phyloP scores from a whole-genome alignment of 2,888 invertebrate species.

The Ormyrus labotus region DNA sequence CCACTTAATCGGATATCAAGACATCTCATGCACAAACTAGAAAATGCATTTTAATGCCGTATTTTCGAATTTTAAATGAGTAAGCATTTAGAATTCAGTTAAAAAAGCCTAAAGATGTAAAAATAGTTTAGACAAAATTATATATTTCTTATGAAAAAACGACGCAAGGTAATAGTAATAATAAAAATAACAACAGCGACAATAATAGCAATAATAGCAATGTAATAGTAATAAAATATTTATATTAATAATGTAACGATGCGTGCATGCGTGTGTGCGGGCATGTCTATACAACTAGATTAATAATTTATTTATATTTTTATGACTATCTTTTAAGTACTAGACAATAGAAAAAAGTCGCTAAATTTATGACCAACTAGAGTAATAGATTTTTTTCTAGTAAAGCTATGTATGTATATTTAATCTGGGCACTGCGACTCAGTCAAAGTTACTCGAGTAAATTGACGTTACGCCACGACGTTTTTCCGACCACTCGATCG shows the following conservation, averaged over 20 bases:
- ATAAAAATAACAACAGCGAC: constrained; percentile 48
- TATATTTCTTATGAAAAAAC: constrained; percentile 29
- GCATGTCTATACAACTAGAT: constrained; percentile 52
- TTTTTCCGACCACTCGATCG: constrained; percentile 33
- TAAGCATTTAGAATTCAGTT: constrained; percentile 17
- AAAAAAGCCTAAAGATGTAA: constrained; percentile 3
- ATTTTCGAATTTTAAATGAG: constrained; percentile 1
- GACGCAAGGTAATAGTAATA: constrained; percentile 26
- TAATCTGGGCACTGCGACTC: constrained; percentile 62
- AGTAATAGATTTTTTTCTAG: constrained; percentile 44
- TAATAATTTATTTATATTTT: constrained; percentile 56
- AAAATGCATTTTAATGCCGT: constrained; percentile 18
- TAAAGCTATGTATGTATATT: constrained; percentile 40
- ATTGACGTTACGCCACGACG: constrained; percentile 63
- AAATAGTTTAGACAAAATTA: constrained; percentile 39
- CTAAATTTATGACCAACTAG: constrained; percentile 59
- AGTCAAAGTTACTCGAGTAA: constrained; percentile 64
- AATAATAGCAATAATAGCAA: constrained; percentile 36
- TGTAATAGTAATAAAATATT: constrained; percentile 25
- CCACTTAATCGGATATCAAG: constrained; percentile 1
- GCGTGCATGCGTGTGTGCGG: constrained; percentile 49
- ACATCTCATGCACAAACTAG: constrained; percentile 11
- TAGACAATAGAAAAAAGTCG: constrained; percentile 63
- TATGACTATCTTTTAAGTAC: constrained; percentile 64
- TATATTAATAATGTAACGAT: constrained; percentile 37